These are phyloP conservation scores for Scotopteryx bipunctaria DNA, from an alignment of 2,888 invertebrate genomes.

Conservation along the genomic window DNA sequence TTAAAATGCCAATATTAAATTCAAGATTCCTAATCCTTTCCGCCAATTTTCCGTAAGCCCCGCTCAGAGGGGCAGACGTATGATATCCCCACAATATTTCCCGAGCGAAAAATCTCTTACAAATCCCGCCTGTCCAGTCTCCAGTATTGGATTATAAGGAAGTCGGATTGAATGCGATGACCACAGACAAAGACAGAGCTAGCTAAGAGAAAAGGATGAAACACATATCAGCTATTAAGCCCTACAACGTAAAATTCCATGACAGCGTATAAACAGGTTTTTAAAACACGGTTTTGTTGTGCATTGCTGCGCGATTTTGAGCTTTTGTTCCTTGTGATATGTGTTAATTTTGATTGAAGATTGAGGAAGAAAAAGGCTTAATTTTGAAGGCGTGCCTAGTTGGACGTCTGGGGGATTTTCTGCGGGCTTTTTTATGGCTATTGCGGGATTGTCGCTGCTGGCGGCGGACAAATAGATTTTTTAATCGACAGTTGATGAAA, in stretches of 20 bases:
- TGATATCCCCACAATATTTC: constrained; percentile 62
- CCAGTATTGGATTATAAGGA: constrained; percentile 68
- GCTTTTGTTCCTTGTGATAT: constrained; percentile 28
- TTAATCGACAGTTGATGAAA: constrained; percentile 25
- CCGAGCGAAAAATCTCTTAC: constrained; percentile 53
- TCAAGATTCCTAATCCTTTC: constrained; percentile 46
- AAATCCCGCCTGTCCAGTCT: constrained; percentile 65
- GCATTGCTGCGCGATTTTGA: constrained; percentile 27
- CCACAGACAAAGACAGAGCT: constrained; percentile 46
- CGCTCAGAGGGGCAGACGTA: constrained; percentile 49
- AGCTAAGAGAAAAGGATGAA: constrained; percentile 41
- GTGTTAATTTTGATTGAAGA: constrained; percentile 38
- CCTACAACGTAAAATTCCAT: constrained; percentile 73
- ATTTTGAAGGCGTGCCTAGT: constrained; percentile 80
- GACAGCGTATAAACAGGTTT: constrained; percentile 67
- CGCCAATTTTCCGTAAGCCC: constrained; percentile 60
- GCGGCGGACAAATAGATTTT: constrained; percentile 61
- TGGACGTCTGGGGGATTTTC: constrained; percentile 72
- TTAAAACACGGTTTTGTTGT: constrained; percentile 49
- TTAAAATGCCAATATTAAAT: constrained; percentile 30
- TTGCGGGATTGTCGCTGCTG: constrained; percentile 67
- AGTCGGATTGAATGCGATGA: constrained; percentile 69
- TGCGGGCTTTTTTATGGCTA: constrained; percentile 74
- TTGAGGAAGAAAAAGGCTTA: constrained; percentile 63
- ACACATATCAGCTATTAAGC: constrained; percentile 61